Evolutionary conservation across 2,888 invertebrate genomes (phyloP), one percentile per base, ranked within the genome.

Genomic region (Thera britannica): DNA sequence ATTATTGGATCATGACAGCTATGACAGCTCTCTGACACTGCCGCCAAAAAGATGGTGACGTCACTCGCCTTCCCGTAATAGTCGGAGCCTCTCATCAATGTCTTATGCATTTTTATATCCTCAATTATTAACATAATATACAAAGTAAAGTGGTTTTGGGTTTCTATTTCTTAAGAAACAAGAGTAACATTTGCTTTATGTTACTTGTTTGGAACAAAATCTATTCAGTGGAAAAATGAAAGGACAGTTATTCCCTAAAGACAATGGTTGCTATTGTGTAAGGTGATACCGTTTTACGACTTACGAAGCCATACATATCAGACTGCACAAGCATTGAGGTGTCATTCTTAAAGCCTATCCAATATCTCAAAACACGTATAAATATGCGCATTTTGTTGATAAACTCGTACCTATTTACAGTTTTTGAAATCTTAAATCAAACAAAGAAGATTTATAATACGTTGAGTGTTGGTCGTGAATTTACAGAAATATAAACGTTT

Each of bases 241-340:
- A 79, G 78, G 79, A 83, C 83, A 83, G 83, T 86, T 79, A 78
- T 80, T 78, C 77, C 75, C 73, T 78, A 88, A 55, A 87, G 84
- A 89, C 89, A 90, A 90, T 89, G 87, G 86, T 84, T 80, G 87
- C 87, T 89, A 90, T 89, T 91, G 90, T 90, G 92, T 88, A 89
- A 93, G 84, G 80, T 83, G 92, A 93, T 90, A 90, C 88, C 81
- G 81, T 90, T 90, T 88, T 90, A 92, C 90, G 90, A 92, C 92
- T 93, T 90, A 89, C 83, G 93, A 93, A 93, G 90, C 92, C 93
- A 76, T 90, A 91, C 77, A 80, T 86, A 83, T 83, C 81, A 84
- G 86, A 83, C 83, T 79, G 82, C 77, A 83, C 79, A 82, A 85
- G 85, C 86, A 87, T 85, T 85, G 83, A 90, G 87, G 90, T 90